Evolutionary conservation across 1,140 invertebrate genomes (phyloP).

Genomic region (Nebria ingens): DNA sequence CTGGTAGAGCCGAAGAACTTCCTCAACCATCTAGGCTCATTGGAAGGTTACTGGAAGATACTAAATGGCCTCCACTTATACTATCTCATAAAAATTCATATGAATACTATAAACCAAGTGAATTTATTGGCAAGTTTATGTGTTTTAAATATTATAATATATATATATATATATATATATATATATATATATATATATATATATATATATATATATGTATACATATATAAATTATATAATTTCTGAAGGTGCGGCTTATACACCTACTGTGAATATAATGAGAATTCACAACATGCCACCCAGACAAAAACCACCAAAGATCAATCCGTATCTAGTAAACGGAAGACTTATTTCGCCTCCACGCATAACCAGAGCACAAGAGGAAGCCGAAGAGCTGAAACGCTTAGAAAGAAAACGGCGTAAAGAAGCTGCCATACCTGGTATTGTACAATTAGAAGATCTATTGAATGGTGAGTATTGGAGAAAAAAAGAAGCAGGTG

Average conservation of each 20-base stretch:
- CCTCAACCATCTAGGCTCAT: slow-evolving; percentile 24
- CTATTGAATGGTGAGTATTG: slow-evolving; percentile 43
- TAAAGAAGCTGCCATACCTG: slow-evolving; percentile 21
- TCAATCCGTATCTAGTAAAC: slow-evolving; percentile 17
- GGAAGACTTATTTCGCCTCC: slow-evolving; percentile 39
- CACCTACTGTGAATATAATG: slow-evolving; percentile 41
- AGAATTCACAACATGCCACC: slow-evolving; percentile 40
- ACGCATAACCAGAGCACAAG: slow-evolving; percentile 24
- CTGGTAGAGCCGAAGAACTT: slow-evolving; percentile 34
- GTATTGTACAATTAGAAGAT: slow-evolving; percentile 41
- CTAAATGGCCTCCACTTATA: slow-evolving; percentile 43
- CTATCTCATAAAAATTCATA: slow-evolving; percentile 45
- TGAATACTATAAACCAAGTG: slow-evolving; percentile 47
- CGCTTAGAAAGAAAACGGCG: slow-evolving; percentile 15
- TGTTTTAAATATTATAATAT: slow-evolving; percentile 8
- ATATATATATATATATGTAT: neutral
- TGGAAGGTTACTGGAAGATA: slow-evolving; percentile 29
- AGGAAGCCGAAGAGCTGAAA: slow-evolving; percentile 24
- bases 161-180: slow-evolving; percentile 1
- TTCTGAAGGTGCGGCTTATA: slow-evolving; percentile 35
- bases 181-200: neutral
- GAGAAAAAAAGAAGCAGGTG: slow-evolving; percentile 35
- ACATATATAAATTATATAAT: neutral
- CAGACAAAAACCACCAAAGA: slow-evolving; percentile 30
- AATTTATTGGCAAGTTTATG: slow-evolving; percentile 44